Percentiles rank a stretch among this genome's conserved stretches.
phyloP scores from a whole-genome alignment of 1,140 invertebrate genomes.

The Aricia agestis region DNA sequence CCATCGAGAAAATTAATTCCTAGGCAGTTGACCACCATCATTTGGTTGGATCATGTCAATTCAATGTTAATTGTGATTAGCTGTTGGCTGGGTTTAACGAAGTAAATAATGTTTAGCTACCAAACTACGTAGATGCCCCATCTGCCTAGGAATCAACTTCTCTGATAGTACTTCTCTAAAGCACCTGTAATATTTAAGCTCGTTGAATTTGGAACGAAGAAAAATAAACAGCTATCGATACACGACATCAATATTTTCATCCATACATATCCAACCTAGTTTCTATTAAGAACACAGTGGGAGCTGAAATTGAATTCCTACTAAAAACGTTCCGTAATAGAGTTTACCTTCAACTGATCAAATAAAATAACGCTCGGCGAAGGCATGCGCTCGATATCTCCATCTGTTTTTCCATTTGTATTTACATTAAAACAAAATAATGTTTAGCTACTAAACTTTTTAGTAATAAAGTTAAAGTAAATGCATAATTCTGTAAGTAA shows the following conservation, averaged over 20 bases:
- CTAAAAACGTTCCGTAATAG: conserved; percentile 66
- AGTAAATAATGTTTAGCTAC: too few species aligned
- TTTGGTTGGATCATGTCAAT: too few species aligned
- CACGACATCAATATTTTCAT: neutral
- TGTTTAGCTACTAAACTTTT: neutral
- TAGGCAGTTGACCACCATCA: too few species aligned
- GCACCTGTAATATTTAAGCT: neutral
- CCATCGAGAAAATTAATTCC: too few species aligned
- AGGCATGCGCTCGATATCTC: conserved; percentile 31
- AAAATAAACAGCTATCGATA: neutral
- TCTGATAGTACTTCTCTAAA: too few species aligned
- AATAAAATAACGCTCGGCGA: conserved; percentile 62
- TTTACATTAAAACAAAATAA: neutral
- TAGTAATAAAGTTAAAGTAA: too few species aligned
- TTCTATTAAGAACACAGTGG: conserved; percentile 52
- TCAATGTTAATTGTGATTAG: too few species aligned
- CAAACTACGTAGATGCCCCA: too few species aligned
- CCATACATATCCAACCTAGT: conserved; percentile 41
- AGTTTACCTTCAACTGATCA: conserved; percentile 64
- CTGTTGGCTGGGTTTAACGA: too few species aligned
- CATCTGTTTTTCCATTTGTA: conserved; percentile 11
- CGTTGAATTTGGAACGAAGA: neutral
- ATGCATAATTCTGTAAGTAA: too few species aligned
- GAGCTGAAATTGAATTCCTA: conserved; percentile 68
- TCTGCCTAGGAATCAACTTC: too few species aligned